These are phyloP conservation scores for Pyrrhura leucotis DNA, from an alignment of 2,797 vertebrate species.

Conservation along the genomic window DNA sequence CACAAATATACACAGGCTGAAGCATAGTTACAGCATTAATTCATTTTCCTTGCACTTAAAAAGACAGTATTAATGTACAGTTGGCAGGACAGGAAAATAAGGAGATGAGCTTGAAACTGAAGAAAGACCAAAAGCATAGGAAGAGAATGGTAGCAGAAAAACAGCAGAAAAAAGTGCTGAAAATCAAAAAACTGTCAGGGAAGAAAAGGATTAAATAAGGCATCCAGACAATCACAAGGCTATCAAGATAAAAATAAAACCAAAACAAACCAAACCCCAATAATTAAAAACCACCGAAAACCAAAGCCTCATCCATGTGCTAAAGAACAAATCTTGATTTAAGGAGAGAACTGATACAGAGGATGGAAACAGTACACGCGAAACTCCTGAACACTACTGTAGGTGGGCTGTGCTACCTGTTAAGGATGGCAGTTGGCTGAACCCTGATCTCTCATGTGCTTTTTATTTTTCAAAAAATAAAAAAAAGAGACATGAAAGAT, in stretches of 20 bases:
- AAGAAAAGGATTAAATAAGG: neutral
- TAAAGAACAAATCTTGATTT: neutral
- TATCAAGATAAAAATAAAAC: neutral
- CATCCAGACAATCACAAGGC: neutral
- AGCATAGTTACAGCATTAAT: neutral
- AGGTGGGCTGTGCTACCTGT: neutral
- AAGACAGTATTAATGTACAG: neutral
- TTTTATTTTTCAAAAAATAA: neutral
- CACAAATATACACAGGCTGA: neutral
- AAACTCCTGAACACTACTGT: neutral
- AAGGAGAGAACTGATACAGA: neutral
- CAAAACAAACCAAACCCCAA: neutral
- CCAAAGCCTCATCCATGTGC: neutral
- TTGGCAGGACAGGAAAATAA: neutral
- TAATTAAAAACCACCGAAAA: neutral
- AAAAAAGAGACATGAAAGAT: neutral
- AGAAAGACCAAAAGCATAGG: neutral
- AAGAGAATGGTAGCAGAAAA: neutral
- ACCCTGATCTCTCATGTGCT: accelerated
- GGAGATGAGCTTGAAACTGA: neutral
- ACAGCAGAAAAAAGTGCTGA: neutral
- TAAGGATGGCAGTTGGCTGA: neutral
- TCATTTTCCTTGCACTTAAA: neutral
- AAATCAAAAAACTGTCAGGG: neutral
- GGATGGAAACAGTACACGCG: neutral